Evolutionary conservation across 2,888 invertebrate genomes (phyloP), one percentile per base, ranked within the genome.

Genomic region (Lampropteryx suffumata): DNA sequence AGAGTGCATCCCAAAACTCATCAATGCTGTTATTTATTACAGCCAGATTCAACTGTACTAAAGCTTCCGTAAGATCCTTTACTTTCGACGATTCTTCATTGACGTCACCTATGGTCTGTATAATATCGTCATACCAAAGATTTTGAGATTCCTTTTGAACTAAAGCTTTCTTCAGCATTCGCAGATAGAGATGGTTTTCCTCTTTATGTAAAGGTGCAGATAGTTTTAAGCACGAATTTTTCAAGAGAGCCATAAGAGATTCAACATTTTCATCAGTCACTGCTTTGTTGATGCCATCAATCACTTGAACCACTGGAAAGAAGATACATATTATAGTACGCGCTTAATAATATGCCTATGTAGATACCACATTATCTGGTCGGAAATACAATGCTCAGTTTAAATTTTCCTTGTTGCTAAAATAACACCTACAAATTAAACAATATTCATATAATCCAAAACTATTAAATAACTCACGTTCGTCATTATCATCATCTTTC

Each of bases 121-220:
- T 77, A 45, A 92, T 88, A 64, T 93, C 93, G 53, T 93, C 92
- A 39, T 92, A 76, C 92, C 92, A 93, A 4, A 93, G 77, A 54
- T 91, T 92, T 54, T 91, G 88, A 11, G 90, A 90, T 60, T 92
- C 91, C 55, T 92, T 91, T 13, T 82, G 83, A n/a, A 82, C 64
- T 14, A 91, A 73, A 37, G 82, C 81, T 59, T 85, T 90, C 64
- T 91, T 90, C 29, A 93, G 78, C 60, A 91, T 82, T 46, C 90
- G 84, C 62, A 92, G 72, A 62, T 92, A 92, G 5, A 93, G 77
- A 39, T 89, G 77, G 13, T 83, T 82, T 67, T 93, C 91, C 12
- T 88, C 86, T 54, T 84, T 85, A 34, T 83, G 86, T 30, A 89
- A 70, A 3, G 82, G 69, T 30, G 76, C 74, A 3, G 82, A 61